phyloP scores from a whole-genome alignment of 2,888 invertebrate genomes.

The Agrochola circellaris region DNA sequence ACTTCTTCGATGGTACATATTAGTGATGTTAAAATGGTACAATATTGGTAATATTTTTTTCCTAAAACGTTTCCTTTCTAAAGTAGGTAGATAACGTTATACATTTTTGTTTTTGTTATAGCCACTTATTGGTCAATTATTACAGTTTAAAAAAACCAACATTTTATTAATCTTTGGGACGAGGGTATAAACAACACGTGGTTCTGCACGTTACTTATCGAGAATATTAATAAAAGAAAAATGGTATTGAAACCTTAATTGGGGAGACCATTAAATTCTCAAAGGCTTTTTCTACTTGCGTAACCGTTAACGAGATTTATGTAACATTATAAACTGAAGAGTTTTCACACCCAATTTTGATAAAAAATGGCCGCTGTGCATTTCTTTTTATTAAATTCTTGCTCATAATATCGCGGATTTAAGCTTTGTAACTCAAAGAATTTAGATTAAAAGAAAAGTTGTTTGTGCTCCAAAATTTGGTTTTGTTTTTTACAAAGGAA shows the following conservation, averaged over 20 bases:
- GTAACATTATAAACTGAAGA: conserved; percentile 70
- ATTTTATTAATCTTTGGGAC: neutral
- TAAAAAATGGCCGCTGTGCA: conserved; percentile 62
- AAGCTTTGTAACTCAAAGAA: conserved; percentile 47
- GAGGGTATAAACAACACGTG: conserved; percentile 40
- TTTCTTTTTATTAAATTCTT: conserved; percentile 66
- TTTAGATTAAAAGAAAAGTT: conserved; percentile 40
- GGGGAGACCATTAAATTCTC: conserved; percentile 75
- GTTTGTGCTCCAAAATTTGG: conserved; percentile 1
- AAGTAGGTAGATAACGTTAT: neutral
- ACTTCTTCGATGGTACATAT: too few species aligned
- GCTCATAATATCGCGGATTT: conserved; percentile 33
- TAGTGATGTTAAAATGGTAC: too few species aligned
- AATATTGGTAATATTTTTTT: neutral
- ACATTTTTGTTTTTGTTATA: neutral
- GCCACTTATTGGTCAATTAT: neutral
- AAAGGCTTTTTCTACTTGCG: conserved; percentile 72
- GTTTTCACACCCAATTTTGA: conserved; percentile 67
- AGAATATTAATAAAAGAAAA: conserved; percentile 53
- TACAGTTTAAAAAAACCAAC: neutral
- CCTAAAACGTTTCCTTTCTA: neutral
- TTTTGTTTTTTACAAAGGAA: neutral
- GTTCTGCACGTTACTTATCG: conserved; percentile 41
- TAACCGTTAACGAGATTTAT: conserved; percentile 80
- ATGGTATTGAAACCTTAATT: conserved; percentile 75